phyloP scores from a whole-genome alignment of 2,113 vertebrate species.

The Sylvicapra grimmia region DNA sequence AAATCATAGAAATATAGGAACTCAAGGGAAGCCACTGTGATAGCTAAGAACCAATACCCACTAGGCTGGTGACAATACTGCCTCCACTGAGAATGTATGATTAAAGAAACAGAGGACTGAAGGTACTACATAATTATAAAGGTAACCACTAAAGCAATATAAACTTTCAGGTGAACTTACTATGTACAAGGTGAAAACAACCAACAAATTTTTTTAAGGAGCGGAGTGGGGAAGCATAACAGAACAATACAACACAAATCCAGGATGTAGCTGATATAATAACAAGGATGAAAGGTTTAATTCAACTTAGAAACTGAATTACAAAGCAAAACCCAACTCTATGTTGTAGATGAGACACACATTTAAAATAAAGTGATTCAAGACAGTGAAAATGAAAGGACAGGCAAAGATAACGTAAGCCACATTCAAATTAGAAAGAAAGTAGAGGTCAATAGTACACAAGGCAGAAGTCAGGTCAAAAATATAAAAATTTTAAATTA shows the following conservation, averaged over 20 bases:
- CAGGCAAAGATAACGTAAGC: background rate
- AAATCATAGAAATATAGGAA: background rate
- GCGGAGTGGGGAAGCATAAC: background rate
- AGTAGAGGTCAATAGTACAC: background rate
- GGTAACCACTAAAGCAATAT: background rate
- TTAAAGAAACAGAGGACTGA: background rate
- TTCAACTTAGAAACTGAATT: background rate
- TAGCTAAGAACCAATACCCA: background rate
- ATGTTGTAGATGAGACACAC: background rate
- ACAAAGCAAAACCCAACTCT: background rate
- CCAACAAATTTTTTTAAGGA: background rate
- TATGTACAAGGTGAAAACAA: background rate
- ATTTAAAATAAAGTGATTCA: background rate
- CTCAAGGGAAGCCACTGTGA: background rate
- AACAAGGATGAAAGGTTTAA: background rate
- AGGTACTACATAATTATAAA: background rate
- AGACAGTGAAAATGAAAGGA: background rate
- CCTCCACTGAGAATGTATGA: background rate
- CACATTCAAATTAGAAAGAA: background rate
- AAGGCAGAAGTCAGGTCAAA: background rate
- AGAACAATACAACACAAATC: background rate
- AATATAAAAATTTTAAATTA: background rate
- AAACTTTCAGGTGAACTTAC: background rate
- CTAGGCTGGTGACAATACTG: background rate
- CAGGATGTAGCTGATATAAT: background rate